A percentile compares a stretch with the other conserved stretches of the same genome.
Evolutionary conservation across 92 coral and sea anemone species (phyloP).

Genomic region (Zoanthus solanderi): DNA sequence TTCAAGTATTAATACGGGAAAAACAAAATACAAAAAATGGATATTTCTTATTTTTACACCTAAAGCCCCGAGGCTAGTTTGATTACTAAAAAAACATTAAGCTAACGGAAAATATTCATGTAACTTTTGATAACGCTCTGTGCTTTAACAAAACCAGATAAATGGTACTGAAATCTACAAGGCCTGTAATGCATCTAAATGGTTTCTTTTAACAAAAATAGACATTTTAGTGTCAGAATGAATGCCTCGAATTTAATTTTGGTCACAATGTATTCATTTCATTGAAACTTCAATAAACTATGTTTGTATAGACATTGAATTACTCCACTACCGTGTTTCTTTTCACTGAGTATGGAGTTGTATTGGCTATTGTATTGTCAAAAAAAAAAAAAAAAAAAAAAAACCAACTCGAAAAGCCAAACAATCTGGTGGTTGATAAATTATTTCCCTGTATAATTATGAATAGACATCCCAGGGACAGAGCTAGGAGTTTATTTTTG

Average conservation of each 20-base stretch:
- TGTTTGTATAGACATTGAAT: slow-evolving; percentile 76
- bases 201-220: slow-evolving; percentile 7
- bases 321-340: slow-evolving; percentile 63
- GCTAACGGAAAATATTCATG: neutral
- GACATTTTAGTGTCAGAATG: slow-evolving; percentile 42
- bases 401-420: slow-evolving; percentile 10
- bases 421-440: neutral
- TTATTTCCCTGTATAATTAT: neutral
- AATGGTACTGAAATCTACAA: neutral
- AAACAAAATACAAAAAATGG: slow-evolving; percentile 13
- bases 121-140: neutral
- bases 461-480: neutral
- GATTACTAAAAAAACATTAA: slow-evolving; percentile 13
- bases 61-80: slow-evolving; percentile 1
- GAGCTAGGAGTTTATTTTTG: neutral
- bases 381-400: neutral
- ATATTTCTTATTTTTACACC: neutral
- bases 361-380: slow-evolving; percentile 23
- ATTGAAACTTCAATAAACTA: slow-evolving; percentile 50
- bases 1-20: no score
- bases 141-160: neutral
- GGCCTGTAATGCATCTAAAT: neutral
- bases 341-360: slow-evolving; percentile 55
- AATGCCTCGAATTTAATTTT: slow-evolving; percentile 66
- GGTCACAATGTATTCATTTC: slow-evolving; percentile 52